phyloP scores from a whole-genome alignment of 2,888 invertebrate genomes.

The Petrolisthes cinctipes region DNA sequence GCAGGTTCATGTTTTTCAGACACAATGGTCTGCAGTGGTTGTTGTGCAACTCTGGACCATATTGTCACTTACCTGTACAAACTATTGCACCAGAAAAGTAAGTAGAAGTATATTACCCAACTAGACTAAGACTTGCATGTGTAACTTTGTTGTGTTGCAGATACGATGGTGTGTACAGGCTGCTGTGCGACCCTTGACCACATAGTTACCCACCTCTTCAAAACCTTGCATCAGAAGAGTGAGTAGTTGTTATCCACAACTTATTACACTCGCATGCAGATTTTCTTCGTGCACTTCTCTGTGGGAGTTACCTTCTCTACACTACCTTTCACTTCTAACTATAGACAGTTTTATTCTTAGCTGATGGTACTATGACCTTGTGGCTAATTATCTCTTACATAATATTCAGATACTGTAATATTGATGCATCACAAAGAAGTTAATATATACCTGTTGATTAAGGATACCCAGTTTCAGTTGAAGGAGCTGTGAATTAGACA shows the following conservation, averaged over 20 bases:
- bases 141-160: conserved; percentile 73
- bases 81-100: conserved; percentile 92
- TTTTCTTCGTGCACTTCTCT: too few species aligned
- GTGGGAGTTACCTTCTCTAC: too few species aligned
- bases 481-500: too few species aligned
- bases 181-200: conserved; percentile 98
- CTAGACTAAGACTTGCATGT: conserved; percentile 57
- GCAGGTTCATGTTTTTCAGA: conserved; percentile 75
- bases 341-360: too few species aligned
- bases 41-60: conserved; percentile 96
- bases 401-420: too few species aligned
- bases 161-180: conserved; percentile 96
- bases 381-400: too few species aligned
- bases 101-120: conserved; percentile 66
- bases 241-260: conserved; percentile 67
- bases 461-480: too few species aligned
- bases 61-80: conserved; percentile 97
- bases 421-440: too few species aligned
- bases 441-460: too few species aligned
- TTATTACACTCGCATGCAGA: too few species aligned
- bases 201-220: conserved; percentile 96
- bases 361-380: too few species aligned
- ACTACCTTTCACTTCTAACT: too few species aligned
- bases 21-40: conserved; percentile 96
- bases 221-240: conserved; percentile 93